Evolutionary conservation across 1,140 invertebrate species (phyloP).

Genomic region (Drosophila nigrodunni): DNA sequence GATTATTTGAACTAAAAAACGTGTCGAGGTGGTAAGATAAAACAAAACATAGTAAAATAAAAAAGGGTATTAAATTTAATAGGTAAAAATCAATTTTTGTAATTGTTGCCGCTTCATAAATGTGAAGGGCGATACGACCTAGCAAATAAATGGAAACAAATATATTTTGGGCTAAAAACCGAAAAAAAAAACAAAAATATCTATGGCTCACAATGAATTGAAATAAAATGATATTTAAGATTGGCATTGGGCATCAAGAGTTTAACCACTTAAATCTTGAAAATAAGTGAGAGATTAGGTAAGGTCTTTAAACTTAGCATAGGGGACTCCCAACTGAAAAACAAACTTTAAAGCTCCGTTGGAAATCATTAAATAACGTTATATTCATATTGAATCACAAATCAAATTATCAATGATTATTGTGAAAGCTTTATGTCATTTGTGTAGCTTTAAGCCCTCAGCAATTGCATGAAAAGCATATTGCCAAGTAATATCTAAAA

Average conservation of each 20-base stretch:
- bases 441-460: too few relatives aligned
- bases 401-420: too few relatives aligned
- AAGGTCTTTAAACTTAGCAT: too few relatives aligned
- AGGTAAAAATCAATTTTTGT: conserved; percentile 5
- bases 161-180: background rate
- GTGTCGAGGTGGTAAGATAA: conserved; percentile 1
- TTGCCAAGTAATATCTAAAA: too few relatives aligned
- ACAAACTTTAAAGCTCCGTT: too few relatives aligned
- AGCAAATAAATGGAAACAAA: too few relatives aligned
- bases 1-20: conserved; percentile 21
- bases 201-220: background rate
- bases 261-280: background rate
- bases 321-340: too few relatives aligned
- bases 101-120: conserved; percentile 20
- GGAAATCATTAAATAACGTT: too few relatives aligned
- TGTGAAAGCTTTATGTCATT: too few relatives aligned
- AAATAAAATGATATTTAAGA: background rate
- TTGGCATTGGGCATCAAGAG: background rate
- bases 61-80: conserved; percentile 12
- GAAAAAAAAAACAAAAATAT: background rate
- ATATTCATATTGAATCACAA: too few relatives aligned
- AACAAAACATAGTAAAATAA: background rate
- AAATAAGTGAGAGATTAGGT: too few relatives aligned
- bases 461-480: too few relatives aligned
- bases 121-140: conserved; percentile 28